A percentile compares a stretch with the other conserved stretches of the same genome.
Conservation (phyloP, 37 sponge, comb jelly and placozoan genomes). For the Spongilla lacustris region DNA sequence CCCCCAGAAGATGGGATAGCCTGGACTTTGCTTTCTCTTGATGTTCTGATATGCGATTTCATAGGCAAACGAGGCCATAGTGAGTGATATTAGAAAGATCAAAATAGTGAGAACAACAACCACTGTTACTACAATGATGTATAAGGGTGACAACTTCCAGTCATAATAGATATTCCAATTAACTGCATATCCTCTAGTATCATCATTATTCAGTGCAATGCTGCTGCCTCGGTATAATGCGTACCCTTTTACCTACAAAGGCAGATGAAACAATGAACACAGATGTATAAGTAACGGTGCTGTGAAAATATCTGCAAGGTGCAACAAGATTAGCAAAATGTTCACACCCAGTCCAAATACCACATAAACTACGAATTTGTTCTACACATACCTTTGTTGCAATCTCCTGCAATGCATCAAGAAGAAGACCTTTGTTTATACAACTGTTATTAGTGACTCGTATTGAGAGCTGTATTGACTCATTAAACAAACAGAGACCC, state of each 20-base stretch:
- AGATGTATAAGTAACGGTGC: background rate
- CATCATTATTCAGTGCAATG: background rate
- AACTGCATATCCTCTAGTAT: constrained; percentile 49
- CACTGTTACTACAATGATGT: background rate
- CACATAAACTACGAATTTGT: too few relatives aligned
- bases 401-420: constrained; percentile 5
- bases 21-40: constrained; percentile 37
- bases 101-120: constrained; percentile 34
- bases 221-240: constrained; percentile 14
- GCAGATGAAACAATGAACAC: background rate
- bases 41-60: constrained; percentile 28
- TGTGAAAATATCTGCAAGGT: too few relatives aligned
- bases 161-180: background rate
- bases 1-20: constrained; percentile 58
- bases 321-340: too few relatives aligned
- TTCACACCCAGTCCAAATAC: too few relatives aligned
- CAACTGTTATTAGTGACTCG: constrained; percentile 11
- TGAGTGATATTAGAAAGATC: constrained; percentile 37
- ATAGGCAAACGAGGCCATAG: constrained; percentile 23
- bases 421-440: background rate
- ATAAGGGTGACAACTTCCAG: background rate
- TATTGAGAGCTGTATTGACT: background rate
- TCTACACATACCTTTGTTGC: background rate
- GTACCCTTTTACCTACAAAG: constrained; percentile 31
- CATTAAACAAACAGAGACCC: constrained; percentile 5